Conservation (phyloP, 2,888 invertebrate genomes). For the Acanthacorydalis orientalis region DNA sequence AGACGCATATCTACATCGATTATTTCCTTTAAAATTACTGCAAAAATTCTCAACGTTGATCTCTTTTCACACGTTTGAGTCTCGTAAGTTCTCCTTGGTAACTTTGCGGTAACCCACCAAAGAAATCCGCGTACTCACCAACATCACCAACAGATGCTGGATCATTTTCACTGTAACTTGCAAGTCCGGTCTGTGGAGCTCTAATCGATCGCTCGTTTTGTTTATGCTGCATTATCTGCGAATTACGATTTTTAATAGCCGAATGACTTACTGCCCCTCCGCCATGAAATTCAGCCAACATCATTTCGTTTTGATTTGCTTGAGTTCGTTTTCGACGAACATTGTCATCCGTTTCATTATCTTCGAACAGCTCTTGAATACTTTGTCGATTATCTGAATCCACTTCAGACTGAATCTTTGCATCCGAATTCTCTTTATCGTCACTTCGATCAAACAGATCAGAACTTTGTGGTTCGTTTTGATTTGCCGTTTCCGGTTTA, state of each 20-base stretch:
- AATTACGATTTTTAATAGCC: constrained; percentile 13
- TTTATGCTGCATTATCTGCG: constrained; percentile 6
- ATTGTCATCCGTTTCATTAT: not conserved
- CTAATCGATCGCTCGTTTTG: constrained; percentile 3
- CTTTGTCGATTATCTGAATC: constrained; percentile 2
- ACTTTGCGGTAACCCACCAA: constrained; percentile 24
- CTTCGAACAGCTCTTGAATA: constrained; percentile 10
- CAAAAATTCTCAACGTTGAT: not conserved
- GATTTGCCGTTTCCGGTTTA: not conserved
- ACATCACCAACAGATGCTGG: not conserved
- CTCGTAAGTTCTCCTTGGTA: constrained; percentile 23
- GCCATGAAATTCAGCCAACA: constrained; percentile 13
- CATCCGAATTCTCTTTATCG: constrained; percentile 6
- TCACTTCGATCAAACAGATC: not conserved
- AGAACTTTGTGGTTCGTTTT: not conserved
- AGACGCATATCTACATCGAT: no score
- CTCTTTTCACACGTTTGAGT: constrained; percentile 24
- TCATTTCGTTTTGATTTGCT: constrained; percentile 10
- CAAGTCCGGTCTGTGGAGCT: not conserved
- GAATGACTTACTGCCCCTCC: constrained; percentile 15
- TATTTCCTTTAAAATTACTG: no score
- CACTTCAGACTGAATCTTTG: constrained; percentile 10
- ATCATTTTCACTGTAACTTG: not conserved
- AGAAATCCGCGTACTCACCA: constrained; percentile 20
- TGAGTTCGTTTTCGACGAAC: constrained; percentile 13